Evolutionary conservation across 92 coral and sea anemone genomes (phyloP).

Genomic region (Palythoa grandiflora): DNA sequence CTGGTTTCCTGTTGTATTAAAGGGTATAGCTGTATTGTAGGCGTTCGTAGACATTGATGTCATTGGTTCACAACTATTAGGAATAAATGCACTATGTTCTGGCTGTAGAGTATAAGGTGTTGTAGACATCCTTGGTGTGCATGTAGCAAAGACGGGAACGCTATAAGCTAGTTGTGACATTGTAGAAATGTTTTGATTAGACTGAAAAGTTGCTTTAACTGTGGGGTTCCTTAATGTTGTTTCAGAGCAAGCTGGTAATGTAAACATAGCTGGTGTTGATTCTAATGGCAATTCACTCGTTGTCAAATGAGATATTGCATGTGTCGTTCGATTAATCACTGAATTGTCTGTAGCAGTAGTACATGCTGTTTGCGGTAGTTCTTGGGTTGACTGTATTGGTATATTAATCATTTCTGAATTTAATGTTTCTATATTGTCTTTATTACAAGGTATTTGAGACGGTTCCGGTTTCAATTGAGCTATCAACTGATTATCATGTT

Average conservation of each 20-base stretch:
- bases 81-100: slow-evolving; percentile 21
- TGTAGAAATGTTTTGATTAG: slow-evolving; percentile 19
- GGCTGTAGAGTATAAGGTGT: slow-evolving; percentile 26
- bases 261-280: slow-evolving; percentile 19
- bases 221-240: slow-evolving; percentile 5
- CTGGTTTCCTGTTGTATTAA: slow-evolving; percentile 22
- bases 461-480: slow-evolving; percentile 28
- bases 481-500: slow-evolving; percentile 19
- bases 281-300: slow-evolving; percentile 28
- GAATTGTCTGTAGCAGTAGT: slow-evolving; percentile 31
- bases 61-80: slow-evolving; percentile 19
- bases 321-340: slow-evolving; percentile 26
- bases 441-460: slow-evolving; percentile 20
- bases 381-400: slow-evolving; percentile 24
- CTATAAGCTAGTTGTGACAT: slow-evolving; percentile 30
- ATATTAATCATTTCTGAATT: slow-evolving; percentile 30
- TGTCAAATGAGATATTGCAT: slow-evolving; percentile 25
- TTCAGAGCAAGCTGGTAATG: not conserved
- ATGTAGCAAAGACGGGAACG: slow-evolving; percentile 30
- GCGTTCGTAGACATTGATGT: slow-evolving; percentile 23
- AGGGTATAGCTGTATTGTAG: slow-evolving; percentile 22
- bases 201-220: slow-evolving; percentile 29
- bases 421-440: slow-evolving; percentile 24
- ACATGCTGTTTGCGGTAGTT: slow-evolving; percentile 26
- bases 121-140: slow-evolving; percentile 30